These are phyloP conservation scores for Meleagris gallopavo DNA, from an alignment of 2,113 vertebrate genomes.

Conservation along the genomic window DNA sequence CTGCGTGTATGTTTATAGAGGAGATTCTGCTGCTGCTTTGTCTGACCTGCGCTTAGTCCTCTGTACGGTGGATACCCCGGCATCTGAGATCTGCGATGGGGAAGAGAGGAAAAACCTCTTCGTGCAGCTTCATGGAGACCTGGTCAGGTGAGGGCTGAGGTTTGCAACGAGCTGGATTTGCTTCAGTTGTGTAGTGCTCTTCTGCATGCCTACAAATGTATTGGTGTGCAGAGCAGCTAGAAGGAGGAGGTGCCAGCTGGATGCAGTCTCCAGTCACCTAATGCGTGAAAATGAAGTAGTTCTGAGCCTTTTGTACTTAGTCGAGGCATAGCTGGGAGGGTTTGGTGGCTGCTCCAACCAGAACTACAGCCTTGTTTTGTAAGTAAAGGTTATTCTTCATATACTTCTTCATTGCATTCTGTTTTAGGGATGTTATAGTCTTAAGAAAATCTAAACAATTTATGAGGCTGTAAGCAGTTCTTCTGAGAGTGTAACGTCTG, in stretches of 20 bases:
- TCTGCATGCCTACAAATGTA: fast-evolving
- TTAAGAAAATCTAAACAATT: neutral
- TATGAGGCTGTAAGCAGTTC: neutral
- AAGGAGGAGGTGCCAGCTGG: neutral
- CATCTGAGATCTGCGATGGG: constrained; percentile 88
- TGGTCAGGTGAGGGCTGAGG: constrained; percentile 86
- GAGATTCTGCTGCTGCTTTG: constrained; percentile 62
- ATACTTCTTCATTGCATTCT: fast-evolving
- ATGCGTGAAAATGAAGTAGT: fast-evolving
- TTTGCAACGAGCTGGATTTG: neutral
- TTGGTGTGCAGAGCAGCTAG: neutral
- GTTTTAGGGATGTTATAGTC: fast-evolving
- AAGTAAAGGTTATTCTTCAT: neutral
- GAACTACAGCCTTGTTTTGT: neutral
- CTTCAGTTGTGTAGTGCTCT: fast-evolving
- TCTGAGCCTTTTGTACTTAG: fast-evolving
- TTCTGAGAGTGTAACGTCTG: neutral
- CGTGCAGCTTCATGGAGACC: constrained; percentile 92
- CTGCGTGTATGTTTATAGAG: constrained; percentile 89
- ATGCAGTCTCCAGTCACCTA: neutral
- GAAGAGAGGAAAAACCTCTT: constrained; percentile 85
- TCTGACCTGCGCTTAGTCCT: constrained; percentile 90
- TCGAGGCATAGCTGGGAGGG: neutral
- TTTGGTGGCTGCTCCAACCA: neutral
- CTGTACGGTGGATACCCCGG: constrained; percentile 89